Evolutionary conservation across 2,797 vertebrate genomes (phyloP), one percentile per base, ranked within the genome.

Genomic region (Pangasius sanitwongsei): DNA sequence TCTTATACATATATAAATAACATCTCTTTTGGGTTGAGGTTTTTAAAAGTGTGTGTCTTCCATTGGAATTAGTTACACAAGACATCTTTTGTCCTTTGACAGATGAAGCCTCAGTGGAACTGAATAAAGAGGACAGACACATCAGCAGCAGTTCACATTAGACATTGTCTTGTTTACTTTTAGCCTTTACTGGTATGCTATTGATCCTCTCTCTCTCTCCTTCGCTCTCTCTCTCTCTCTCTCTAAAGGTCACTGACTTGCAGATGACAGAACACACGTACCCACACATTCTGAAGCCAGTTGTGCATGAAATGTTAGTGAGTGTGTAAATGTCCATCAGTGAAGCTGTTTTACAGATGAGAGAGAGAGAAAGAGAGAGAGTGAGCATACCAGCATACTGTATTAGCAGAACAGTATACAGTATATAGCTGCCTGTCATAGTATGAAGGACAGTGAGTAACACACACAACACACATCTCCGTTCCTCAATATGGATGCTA

Each of bases 221-320:
- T n/a, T 85, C 89, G 6, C 89, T 92, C 67, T 86, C 89, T 7
- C 88, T 92, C 65, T 87, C 89, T 7, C 88, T 83, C 88, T 90
- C 88, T 92, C 91, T 94, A 90, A 96, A 96, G 95, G 95, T 96
- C 94, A 95, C 83, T 48, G 89, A 90, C 92, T 93, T 92, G 92
- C 92, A 93, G 92, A 94, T 93, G 93, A 94, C 93, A 93, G 92
- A 91, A 75, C 69, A 87, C 72, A 94, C 90, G 13, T 44, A 44
- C 34, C 61, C 55, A 61, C 55, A 82, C 63, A 25, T 80, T 69
- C 61, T 86, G 28, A 81, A 61, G 86, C 15, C 57, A 75, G 72
- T 31, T 77, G 72, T 77, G 85, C 72, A 77, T 63, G 34, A 86
- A 28, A 20, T 28, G 67, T 59, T 61, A 85, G 69, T 77, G 72